Evolutionary conservation across 2,113 vertebrate genomes (phyloP).

Genomic region (Gambusia affinis): DNA sequence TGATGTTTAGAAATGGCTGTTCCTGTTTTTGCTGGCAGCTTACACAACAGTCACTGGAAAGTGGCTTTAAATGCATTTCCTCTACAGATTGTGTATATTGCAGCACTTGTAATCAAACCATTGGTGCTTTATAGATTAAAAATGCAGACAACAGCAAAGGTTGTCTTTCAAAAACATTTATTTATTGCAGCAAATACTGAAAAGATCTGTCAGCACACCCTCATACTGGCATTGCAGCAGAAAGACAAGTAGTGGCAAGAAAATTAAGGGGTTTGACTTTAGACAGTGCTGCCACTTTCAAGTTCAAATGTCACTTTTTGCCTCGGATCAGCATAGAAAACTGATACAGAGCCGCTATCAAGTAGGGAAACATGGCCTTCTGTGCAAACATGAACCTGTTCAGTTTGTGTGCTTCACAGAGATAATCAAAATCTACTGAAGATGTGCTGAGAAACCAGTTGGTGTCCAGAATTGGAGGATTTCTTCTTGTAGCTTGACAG

Average conservation of each 20-base stretch:
- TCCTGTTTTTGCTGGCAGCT: neutral
- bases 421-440: neutral
- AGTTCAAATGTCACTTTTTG: slow-evolving; percentile 9
- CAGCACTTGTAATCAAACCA: neutral
- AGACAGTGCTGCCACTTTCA: slow-evolving; percentile 14
- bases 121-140: neutral
- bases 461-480: no score
- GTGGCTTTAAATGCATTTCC: neutral
- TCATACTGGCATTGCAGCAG: neutral
- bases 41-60: neutral
- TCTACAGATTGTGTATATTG: neutral
- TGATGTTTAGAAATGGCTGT: neutral
- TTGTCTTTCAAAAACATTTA: neutral
- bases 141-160: neutral
- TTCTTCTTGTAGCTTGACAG: no score
- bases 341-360: slow-evolving; percentile 4
- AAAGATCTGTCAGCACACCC: neutral
- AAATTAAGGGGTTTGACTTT: slow-evolving; percentile 3
- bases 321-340: slow-evolving; percentile 2
- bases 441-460: no score
- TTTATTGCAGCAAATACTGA: neutral
- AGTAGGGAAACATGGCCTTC: neutral
- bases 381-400: neutral
- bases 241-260: neutral
- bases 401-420: neutral